phyloP scores from a whole-genome alignment of 2,113 vertebrate genomes.

The Panurus biarmicus region DNA sequence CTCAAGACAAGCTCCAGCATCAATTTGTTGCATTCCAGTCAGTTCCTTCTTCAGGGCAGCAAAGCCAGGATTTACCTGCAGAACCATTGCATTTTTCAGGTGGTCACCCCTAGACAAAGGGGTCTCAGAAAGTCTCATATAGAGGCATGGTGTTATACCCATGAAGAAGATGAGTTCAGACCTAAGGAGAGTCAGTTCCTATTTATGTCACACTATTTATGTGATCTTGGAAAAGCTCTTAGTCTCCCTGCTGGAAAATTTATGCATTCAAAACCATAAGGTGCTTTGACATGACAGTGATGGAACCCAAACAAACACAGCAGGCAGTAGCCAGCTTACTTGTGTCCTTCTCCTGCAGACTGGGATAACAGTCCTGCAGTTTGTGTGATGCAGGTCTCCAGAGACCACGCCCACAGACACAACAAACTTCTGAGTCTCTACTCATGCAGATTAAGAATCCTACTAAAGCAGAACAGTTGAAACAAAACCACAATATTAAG shows the following conservation, averaged over 20 bases:
- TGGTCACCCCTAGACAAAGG: neutral
- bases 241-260: neutral
- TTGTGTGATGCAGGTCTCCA: neutral
- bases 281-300: neutral
- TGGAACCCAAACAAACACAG: neutral
- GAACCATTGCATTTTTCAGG: neutral
- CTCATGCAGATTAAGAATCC: neutral
- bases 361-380: neutral
- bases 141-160: neutral
- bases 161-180: neutral
- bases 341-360: neutral
- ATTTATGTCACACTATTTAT: neutral
- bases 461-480: neutral
- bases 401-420: neutral
- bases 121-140: neutral
- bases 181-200: neutral
- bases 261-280: neutral
- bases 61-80: neutral
- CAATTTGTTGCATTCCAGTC: neutral
- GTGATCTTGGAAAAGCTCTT: neutral
- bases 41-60: neutral
- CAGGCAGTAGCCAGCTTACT: neutral
- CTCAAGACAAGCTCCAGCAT: neutral
- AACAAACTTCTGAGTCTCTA: neutral
- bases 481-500: neutral